These are phyloP conservation scores for Vimba vimba DNA, from an alignment of 2,113 vertebrate genomes.

Conservation along the genomic window DNA sequence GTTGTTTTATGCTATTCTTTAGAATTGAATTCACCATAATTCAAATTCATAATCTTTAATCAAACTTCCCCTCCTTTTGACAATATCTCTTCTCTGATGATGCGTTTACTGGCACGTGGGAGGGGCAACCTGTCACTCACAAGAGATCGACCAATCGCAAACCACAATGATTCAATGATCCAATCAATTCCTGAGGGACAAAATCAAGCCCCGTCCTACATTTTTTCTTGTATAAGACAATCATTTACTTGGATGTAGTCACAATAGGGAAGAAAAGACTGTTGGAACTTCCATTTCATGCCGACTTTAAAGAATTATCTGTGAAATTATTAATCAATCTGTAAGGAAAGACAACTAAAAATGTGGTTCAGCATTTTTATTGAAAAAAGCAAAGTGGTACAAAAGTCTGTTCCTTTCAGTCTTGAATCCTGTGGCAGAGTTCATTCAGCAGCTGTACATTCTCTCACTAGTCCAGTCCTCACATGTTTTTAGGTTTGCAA, in stretches of 20 bases:
- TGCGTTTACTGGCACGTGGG: too few species aligned
- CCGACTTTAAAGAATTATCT: neutral
- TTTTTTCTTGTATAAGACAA: neutral
- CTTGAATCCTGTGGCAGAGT: constrained; percentile 17
- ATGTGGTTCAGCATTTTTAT: constrained; percentile 7
- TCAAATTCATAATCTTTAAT: too few species aligned
- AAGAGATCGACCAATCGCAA: too few species aligned
- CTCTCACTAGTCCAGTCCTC: constrained; percentile 46
- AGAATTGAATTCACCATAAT: neutral
- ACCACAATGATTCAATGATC: too few species aligned
- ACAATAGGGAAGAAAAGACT: too few species aligned
- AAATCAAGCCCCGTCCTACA: too few species aligned
- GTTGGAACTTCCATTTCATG: too few species aligned
- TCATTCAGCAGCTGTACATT: constrained; percentile 9
- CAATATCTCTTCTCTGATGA: too few species aligned
- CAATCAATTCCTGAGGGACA: too few species aligned
- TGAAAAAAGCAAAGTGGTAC: neutral
- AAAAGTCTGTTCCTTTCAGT: neutral
- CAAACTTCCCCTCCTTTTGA: too few species aligned
- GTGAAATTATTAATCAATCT: neutral
- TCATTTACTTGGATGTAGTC: neutral
- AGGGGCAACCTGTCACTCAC: too few species aligned
- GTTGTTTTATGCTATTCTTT: neutral
- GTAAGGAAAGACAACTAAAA: neutral
- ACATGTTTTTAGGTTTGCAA: constrained; percentile 88